phyloP scores from a whole-genome alignment of 2,797 vertebrate species.

The Lindbergichthys nudifrons region DNA sequence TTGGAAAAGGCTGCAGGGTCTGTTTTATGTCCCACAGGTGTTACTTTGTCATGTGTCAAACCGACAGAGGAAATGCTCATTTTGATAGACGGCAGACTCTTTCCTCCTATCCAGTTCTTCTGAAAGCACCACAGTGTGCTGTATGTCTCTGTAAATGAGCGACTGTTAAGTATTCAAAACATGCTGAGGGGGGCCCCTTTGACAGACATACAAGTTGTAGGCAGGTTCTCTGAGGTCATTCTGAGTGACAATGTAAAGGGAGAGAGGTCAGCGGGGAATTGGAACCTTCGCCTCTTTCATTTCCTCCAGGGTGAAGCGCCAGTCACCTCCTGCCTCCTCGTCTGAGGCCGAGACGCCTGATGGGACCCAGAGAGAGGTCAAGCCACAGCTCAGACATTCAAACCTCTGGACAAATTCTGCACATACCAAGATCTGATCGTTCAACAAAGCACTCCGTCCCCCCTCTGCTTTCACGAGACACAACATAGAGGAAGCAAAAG shows the following conservation, averaged over 20 bases:
- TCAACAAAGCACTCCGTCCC: slow-evolving; percentile 27
- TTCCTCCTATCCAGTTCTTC: slow-evolving; percentile 35
- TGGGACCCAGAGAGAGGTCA: slow-evolving; percentile 72
- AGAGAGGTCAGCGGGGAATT: slow-evolving; percentile 56
- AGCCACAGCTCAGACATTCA: slow-evolving; percentile 45
- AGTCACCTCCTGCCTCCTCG: slow-evolving; percentile 58
- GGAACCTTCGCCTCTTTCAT: slow-evolving; percentile 61
- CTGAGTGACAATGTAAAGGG: slow-evolving; percentile 68
- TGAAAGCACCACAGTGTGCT: slow-evolving; percentile 57
- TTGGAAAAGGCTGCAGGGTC: slow-evolving; percentile 36
- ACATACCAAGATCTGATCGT: slow-evolving; percentile 51
- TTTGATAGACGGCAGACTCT: slow-evolving; percentile 72
- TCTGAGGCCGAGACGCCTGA: slow-evolving; percentile 60
- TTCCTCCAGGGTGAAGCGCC: slow-evolving; percentile 61
- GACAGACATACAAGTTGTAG: slow-evolving; percentile 51
- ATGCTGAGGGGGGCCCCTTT: slow-evolving; percentile 51
- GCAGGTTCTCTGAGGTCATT: slow-evolving; percentile 58
- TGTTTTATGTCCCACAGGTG: slow-evolving; percentile 67
- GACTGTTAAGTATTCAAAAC: slow-evolving; percentile 64
- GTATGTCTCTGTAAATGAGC: slow-evolving; percentile 44
- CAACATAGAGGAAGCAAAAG: slow-evolving; percentile 2
- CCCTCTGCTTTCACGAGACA: slow-evolving; percentile 8
- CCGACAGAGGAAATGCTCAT: slow-evolving; percentile 68
- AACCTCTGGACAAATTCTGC: slow-evolving; percentile 54
- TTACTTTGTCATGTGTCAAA: slow-evolving; percentile 76